Conservation (phyloP, 2,797 vertebrate species). For the Morelia viridis region DNA sequence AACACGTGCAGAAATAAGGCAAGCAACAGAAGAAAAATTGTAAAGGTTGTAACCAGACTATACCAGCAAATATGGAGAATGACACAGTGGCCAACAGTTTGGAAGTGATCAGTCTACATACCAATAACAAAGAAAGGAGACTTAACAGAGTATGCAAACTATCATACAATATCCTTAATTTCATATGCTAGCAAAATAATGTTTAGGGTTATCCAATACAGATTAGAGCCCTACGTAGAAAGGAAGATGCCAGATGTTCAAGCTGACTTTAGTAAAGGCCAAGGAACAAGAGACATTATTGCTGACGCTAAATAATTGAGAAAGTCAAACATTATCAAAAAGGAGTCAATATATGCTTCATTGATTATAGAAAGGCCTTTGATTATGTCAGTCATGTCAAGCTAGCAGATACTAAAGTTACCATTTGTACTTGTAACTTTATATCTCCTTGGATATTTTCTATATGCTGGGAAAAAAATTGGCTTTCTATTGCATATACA, state of each 20-base stretch:
- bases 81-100: neutral
- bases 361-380: neutral
- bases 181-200: neutral
- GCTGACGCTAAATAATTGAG: neutral
- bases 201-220: neutral
- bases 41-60: neutral
- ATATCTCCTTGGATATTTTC: neutral
- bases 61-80: neutral
- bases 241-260: neutral
- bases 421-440: neutral
- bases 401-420: neutral
- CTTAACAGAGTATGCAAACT: neutral
- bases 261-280: neutral
- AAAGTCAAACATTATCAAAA: neutral
- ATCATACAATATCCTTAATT: neutral
- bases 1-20: too few species aligned
- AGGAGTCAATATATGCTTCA: neutral
- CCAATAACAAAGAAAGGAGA: neutral
- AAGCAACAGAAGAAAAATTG: neutral
- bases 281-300: neutral
- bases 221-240: neutral
- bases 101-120: neutral
- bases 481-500: neutral
- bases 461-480: neutral
- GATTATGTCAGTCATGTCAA: neutral